Evolutionary conservation across 2,888 invertebrate species (phyloP).

Genomic region (Balanococcus diminutus): DNA sequence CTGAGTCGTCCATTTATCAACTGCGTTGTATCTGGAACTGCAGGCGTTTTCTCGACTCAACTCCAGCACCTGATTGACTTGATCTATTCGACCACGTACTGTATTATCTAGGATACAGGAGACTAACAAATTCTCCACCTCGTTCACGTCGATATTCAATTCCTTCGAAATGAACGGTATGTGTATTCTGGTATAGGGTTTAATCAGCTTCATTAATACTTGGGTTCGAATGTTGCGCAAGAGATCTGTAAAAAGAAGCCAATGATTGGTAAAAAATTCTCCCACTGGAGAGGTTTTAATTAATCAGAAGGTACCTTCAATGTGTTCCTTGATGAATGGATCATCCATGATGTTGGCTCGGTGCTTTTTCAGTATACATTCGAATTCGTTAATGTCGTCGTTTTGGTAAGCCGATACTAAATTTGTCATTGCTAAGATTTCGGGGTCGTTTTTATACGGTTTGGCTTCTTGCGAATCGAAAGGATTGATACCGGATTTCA

Average conservation of each 20-base stretch:
- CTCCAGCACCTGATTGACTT: constrained; percentile 85
- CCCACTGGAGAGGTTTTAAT: not conserved
- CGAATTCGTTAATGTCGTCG: constrained; percentile 98
- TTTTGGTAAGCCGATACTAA: constrained; percentile 96
- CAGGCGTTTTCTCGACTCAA: constrained; percentile 79
- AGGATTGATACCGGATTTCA: constrained; percentile 99
- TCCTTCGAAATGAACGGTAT: constrained; percentile 97
- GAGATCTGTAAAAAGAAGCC: constrained; percentile 69
- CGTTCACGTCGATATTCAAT: constrained; percentile 88
- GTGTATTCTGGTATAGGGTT: constrained; percentile 96
- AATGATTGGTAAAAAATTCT: not conserved
- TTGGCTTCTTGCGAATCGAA: constrained; percentile 99
- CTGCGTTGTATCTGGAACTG: constrained; percentile 85
- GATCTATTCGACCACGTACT: constrained; percentile 86
- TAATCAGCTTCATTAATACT: constrained; percentile 94
- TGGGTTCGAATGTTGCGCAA: constrained; percentile 92
- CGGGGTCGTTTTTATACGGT: constrained; percentile 98
- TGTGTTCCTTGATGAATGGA: constrained; percentile 97
- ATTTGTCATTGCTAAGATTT: constrained; percentile 99
- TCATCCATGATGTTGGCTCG: constrained; percentile 98
- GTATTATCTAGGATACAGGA: constrained; percentile 97
- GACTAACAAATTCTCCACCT: constrained; percentile 94
- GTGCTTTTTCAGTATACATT: constrained; percentile 92
- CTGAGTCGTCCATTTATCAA: constrained; percentile 96
- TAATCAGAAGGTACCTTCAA: constrained; percentile 71